phyloP scores from a whole-genome alignment of 2,888 invertebrate species.

The Brachylomia viminalis region DNA sequence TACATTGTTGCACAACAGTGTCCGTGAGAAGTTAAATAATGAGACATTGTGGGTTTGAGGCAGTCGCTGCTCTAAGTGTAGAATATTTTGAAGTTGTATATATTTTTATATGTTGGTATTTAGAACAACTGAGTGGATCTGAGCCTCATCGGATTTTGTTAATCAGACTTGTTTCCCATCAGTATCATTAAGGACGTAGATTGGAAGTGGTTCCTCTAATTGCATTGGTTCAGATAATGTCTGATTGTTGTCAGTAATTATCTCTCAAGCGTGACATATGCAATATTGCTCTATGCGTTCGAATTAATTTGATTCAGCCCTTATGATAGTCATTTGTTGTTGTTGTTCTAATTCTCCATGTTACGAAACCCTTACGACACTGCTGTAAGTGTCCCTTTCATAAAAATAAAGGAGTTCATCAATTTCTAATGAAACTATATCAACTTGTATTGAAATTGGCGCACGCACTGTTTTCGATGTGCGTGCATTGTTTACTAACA shows the following conservation, averaged over 20 bases:
- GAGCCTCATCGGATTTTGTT: too few relatives aligned
- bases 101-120: too few relatives aligned
- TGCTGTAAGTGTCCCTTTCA: conserved; percentile 17
- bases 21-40: conserved; percentile 81
- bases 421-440: conserved; percentile 37
- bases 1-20: conserved; percentile 79
- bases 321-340: background rate
- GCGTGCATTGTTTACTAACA: conserved; percentile 49
- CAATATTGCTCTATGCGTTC: background rate
- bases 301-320: background rate
- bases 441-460: conserved; percentile 18
- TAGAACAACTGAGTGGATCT: too few relatives aligned
- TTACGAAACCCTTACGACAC: conserved; percentile 37
- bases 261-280: background rate
- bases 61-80: conserved; percentile 16
- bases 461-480: conserved; percentile 33
- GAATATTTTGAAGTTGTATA: conserved; percentile 22
- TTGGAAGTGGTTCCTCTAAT: background rate
- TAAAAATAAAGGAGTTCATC: conserved; percentile 41
- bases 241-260: conserved; percentile 6
- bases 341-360: background rate
- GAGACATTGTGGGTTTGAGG: conserved; percentile 70
- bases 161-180: too few relatives aligned
- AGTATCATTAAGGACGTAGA: too few relatives aligned
- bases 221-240: background rate